Conservation (phyloP, 35 echinoderm and acorn worm species). For the Acanthaster planci region DNA sequence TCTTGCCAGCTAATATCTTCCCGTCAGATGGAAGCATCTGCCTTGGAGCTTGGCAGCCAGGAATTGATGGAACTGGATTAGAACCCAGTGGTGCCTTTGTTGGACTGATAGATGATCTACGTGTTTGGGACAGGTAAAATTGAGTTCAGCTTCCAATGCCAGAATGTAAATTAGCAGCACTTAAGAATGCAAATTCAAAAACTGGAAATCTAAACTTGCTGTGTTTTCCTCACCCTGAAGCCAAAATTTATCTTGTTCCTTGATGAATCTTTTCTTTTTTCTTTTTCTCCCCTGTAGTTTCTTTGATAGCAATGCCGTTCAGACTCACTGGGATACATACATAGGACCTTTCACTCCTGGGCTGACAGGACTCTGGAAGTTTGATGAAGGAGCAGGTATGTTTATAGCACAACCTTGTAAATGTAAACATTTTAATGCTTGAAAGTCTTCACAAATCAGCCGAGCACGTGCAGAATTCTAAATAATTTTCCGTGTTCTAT, state of each 20-base stretch:
- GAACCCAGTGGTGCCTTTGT: slow-evolving; percentile 48
- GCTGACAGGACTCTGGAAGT: slow-evolving; percentile 61
- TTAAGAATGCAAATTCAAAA: too few species aligned
- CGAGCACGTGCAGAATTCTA: too few species aligned
- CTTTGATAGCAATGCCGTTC: slow-evolving; percentile 74
- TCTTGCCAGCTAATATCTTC: slow-evolving; percentile 60
- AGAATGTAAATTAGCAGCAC: too few species aligned
- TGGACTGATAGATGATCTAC: slow-evolving; percentile 80
- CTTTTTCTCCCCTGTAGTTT: slow-evolving; percentile 43
- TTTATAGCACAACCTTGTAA: neutral
- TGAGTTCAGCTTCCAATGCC: neutral
- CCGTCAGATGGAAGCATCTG: slow-evolving; percentile 48
- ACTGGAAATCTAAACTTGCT: too few species aligned
- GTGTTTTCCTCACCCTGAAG: too few species aligned
- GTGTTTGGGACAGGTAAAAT: slow-evolving; percentile 77
- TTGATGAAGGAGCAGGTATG: slow-evolving; percentile 74
- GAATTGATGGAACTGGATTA: slow-evolving; percentile 48
- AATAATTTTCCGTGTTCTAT: too few species aligned
- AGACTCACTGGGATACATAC: slow-evolving; percentile 21
- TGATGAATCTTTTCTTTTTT: too few species aligned
- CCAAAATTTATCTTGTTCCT: too few species aligned
- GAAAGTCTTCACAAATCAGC: too few species aligned
- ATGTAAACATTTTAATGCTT: too few species aligned
- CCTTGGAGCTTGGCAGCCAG: slow-evolving; percentile 70
- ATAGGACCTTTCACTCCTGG: slow-evolving; percentile 16